Conservation (phyloP, 2,888 invertebrate genomes). For the Leucozona laternaria region DNA sequence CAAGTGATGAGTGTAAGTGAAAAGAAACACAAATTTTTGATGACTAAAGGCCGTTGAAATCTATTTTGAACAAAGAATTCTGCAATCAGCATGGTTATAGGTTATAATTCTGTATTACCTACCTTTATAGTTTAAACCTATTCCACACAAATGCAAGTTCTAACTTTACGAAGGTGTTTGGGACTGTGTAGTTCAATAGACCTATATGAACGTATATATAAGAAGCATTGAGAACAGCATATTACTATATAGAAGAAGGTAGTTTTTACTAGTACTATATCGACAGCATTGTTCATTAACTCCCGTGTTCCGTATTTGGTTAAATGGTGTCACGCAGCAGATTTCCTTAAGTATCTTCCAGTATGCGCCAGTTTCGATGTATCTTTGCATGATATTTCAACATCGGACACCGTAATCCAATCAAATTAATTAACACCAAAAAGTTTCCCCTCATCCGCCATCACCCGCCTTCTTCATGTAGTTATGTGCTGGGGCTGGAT, state of each 20-base stretch:
- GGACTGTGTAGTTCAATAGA: no score
- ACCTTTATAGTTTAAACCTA: no score
- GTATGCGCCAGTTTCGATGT: slow-evolving; percentile 42
- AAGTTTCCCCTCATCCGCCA: slow-evolving; percentile 31
- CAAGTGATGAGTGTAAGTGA: no score
- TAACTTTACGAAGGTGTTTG: no score
- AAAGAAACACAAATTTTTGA: no score
- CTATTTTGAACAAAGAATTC: no score
- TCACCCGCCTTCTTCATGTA: slow-evolving; percentile 6
- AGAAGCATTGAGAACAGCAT: no score
- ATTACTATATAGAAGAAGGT: neutral
- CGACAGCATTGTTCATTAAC: neutral
- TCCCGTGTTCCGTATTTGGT: neutral
- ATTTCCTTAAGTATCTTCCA: slow-evolving; percentile 58
- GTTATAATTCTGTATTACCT: no score
- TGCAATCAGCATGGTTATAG: no score
- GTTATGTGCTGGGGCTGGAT: neutral
- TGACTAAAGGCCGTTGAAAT: no score
- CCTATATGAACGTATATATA: no score
- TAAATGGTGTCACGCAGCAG: slow-evolving; percentile 8
- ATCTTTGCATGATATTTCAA: slow-evolving; percentile 60
- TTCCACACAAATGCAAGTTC: no score
- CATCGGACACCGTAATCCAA: slow-evolving; percentile 67
- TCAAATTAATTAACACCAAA: slow-evolving; percentile 71
- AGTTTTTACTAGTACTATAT: neutral